Base-by-base conservation (phyloP, 2,888 invertebrate genomes). In the Drosophila sordidula region DNA sequence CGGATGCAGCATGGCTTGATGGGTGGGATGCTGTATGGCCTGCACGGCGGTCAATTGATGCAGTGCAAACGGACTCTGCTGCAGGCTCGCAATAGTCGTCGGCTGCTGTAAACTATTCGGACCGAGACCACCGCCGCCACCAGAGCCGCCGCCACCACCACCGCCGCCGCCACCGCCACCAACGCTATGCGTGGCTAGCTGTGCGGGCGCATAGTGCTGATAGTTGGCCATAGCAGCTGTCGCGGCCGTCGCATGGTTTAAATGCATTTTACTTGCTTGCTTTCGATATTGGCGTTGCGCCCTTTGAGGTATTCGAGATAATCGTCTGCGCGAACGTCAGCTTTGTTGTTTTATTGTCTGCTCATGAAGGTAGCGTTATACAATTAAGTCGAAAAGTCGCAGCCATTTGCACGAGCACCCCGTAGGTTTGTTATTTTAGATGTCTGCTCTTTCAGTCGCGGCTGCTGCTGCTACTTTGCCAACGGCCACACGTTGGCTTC, bases 1-100 rank as follows among this genome's bases (percentile, higher is more conserved):
- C 59, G 90, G 91, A 79, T 90, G 90, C 62, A 90, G 67, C 90
- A 90, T 90, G 12, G 90, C 91, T 70, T 90, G 90, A 64, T 90
- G 90, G 63, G 91, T 91, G 69, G 90, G 90, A 80, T 90, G 90
- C 63, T 90, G 90, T 58, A 90, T 90, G 63, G 90, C 90, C 81
- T 90, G 90, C 57, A 90, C 90, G 12, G 90, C 90, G 41, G 90
- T 90, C 61, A 90, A 66, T 71, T 90, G 90, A 57, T 90, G 90
- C 50, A 90, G 63, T 38, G 90, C 89, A 65, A 90, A 90, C 8
- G 90, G 90, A 25, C 87, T 84, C 64, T 90, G 90, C 65, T 90
- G 90, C 52, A 90, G 71, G 45, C 90, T 84, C 45, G 90, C 90
- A 58, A 90, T 75, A 26, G 91, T 86, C 41, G 91, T 88, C 14